Percentiles rank a stretch among this genome's conserved stretches.
phyloP scores from a whole-genome alignment of 2,888 invertebrate genomes.

The Muscina levida region DNA sequence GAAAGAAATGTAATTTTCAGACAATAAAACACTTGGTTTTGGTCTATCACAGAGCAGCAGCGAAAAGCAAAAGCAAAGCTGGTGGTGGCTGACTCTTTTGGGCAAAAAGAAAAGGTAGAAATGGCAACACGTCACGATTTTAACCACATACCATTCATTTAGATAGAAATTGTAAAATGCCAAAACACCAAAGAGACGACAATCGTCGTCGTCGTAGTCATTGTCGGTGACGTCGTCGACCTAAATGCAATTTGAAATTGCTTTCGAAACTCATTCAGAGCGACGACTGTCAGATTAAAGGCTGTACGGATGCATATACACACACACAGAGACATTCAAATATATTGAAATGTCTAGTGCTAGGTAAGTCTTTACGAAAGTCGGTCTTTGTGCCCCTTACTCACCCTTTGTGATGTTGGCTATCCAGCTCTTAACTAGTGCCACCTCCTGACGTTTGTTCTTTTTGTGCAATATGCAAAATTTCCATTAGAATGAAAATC shows the following conservation, averaged over 20 bases:
- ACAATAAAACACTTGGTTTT: constrained; percentile 44
- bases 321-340: background rate
- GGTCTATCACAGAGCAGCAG: constrained; percentile 63
- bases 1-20: constrained; percentile 46
- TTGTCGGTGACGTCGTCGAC: constrained; percentile 19
- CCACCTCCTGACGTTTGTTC: constrained; percentile 7
- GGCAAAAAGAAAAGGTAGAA: constrained; percentile 65
- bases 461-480: background rate
- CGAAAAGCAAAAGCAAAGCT: constrained; percentile 90
- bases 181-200: background rate
- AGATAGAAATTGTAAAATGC: constrained; percentile 9
- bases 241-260: constrained; percentile 36
- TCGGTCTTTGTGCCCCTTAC: too few relatives aligned
- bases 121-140: constrained; percentile 63
- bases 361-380: background rate
- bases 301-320: background rate
- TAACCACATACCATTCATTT: constrained; percentile 58
- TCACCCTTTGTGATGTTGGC: too few relatives aligned
- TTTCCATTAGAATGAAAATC: background rate
- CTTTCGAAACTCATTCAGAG: constrained; percentile 11
- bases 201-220: too few relatives aligned
- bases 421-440: background rate
- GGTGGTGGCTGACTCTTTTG: constrained; percentile 87
- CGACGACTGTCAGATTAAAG: background rate
- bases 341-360: background rate